Evolutionary conservation across 2,113 vertebrate genomes (phyloP), one percentile per base, ranked within the genome.

Genomic region (Aphyosemion australe): DNA sequence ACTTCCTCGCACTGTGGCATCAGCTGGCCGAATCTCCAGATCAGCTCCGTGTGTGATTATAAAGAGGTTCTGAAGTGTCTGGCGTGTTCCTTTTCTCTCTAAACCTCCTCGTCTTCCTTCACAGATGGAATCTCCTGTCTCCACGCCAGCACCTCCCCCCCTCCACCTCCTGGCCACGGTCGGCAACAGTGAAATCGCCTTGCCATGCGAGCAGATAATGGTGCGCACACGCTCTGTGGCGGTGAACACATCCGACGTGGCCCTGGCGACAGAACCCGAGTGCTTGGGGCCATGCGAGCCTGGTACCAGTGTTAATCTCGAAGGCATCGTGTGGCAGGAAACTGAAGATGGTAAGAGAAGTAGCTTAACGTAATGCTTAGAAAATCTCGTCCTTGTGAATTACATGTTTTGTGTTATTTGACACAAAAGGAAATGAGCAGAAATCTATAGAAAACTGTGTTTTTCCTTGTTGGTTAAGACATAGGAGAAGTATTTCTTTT

Each of bases 301-400:
- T 0, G 97, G 97, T 8, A 99, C 97, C 80, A 99, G 97, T 1
- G 97, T 99, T 74, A 99, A 99, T 88, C 95, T 99, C 11, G 96
- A 99, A 87, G 97, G 97, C 86, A 99, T 99, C 0, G 97, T 99
- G 71, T 99, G 97, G 97, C 97, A 99, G 82, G 97, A 99, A 88
- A 99, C 96, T 0, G 97, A 99, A 82, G 97, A 99, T 0, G 97
- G 97, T 99, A 91, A 96, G 97, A 72, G 9, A 51, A 71, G 37
- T 6, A 32, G 41, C 59, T 64, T 47, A 39, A 62, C 2, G 0
- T 42, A 42, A 43, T 69, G 20, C 32, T 39, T 20, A 11, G 15
- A 2, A n/a, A 57, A 39, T n/a, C n/a, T n/a, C n/a, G n/a, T n/a
- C n/a, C n/a, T n/a, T n/a, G n/a, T n/a, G n/a, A n/a, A n/a, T n/a